Base-by-base conservation (phyloP, 2,113 vertebrate species). In the Anthoscopus minutus region DNA sequence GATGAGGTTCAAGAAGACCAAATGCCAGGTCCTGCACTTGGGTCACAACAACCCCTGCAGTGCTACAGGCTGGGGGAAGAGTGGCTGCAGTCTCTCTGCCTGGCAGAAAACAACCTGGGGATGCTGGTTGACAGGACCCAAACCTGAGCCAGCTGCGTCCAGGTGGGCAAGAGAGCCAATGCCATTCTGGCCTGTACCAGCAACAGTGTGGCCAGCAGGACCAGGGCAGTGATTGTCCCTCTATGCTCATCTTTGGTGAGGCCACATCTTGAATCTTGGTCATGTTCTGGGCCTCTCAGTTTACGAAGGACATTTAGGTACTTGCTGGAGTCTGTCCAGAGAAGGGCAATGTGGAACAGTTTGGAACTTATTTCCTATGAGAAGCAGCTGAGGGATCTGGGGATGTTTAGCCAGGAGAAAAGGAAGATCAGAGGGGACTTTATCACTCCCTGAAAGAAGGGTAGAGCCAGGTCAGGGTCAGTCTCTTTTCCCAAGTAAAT, bases 81-180 rank as follows among this genome's bases (percentile, higher is more conserved):
- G 45, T 3, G 16, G 4, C 28, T 74, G 66, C 5, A n/a, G n/a
- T n/a, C n/a, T n/a, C n/a, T n/a, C n/a, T 19, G 15, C 25, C 24
- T 2, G 6, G 45, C 8, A 15, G 47, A 35, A 47, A 74, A 60
- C 0, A 1, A 5, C 24, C 24, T 40, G 40, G 11, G 12, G 0
- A 14, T 27, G n/a, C 54, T 40, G 40, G 6, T 27, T 1, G 1
- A 4, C 7, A 35, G 40, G 10, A 16, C 17, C 47, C 42, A 47
- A 47, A 61, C 10, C 0, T 9, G 30, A 69, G 8, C 40, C 40
- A 82, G 61, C 3, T n/a, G 45, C 24, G 24, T 24, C 69, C 38
- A 51, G 28, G 7, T 54, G 22, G 42, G 0, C 22, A 10, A 42
- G 22, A 69, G 4, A 22, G 35, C 35, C 15, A 28, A 10, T 28